Evolutionary conservation across 2,888 invertebrate genomes (phyloP), one percentile per base, ranked within the genome.

Genomic region (Tridacna crocea): DNA sequence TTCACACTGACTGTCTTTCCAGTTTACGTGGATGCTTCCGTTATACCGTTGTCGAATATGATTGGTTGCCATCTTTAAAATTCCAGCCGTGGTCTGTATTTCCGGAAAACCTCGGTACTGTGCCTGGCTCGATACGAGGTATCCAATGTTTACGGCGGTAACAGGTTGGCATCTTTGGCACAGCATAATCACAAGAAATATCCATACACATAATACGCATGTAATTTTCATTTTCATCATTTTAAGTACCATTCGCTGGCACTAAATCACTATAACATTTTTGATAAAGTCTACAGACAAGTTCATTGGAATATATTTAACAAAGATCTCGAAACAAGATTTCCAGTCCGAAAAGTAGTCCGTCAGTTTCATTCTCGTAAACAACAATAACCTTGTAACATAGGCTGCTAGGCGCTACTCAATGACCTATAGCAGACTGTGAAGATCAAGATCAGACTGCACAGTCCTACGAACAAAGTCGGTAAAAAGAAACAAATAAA

Each of bases 1-100:
- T 13, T 80, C 77, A 70, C 88, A 88, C 13, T 82, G 60, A 0
- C 84, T 84, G 73, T 88, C 82, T n/a, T 70, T 60, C 78, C 79
- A 82, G 22, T 66, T 36, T 22, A 83, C 47, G 4, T 46, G 24
- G 13, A 87, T 72, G 19, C 68, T 75, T 17, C 46, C 13, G 8
- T 65, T 58, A 47, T 80, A 80, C 6, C 75, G 61, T 2, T 26
- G 12, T 12, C 70, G 26, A 4, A 80, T 51, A 61, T 87, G 80
- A 0, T 75, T 61, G 0, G 74, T 24, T 12, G 88, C 85, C 19
- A 86, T 75, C 15, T 70, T 73, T 3, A 87, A 72, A 10, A 86
- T 83, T 10, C 80, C 84, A 46, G 77, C 80, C 36, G 86, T 79
- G 15, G 83, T 77, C 12, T 73, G 60, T 13, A 82, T 73, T 24